Conservation (phyloP, 2,888 invertebrate species). For the Anticlea derivata region DNA sequence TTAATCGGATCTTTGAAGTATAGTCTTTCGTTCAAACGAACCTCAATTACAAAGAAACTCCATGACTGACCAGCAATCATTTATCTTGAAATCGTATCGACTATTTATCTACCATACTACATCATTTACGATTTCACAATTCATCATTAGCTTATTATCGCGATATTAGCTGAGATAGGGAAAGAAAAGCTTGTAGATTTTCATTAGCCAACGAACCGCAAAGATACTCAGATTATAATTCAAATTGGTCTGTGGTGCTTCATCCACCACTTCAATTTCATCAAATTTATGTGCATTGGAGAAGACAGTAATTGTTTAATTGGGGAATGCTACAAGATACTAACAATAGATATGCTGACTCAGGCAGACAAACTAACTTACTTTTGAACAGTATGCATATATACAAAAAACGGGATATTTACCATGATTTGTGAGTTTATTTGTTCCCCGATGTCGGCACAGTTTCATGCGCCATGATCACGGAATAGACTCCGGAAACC, state of each 20-base stretch:
- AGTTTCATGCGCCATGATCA: no score
- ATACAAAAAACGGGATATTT: no score
- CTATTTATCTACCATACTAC: slow-evolving; percentile 13
- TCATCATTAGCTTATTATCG: slow-evolving; percentile 19
- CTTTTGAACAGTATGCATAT: background rate
- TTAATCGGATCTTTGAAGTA: background rate
- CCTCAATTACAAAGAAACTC: slow-evolving; percentile 19
- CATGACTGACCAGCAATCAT: slow-evolving; percentile 10
- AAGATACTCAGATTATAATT: slow-evolving; percentile 1
- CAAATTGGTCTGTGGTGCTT: slow-evolving; percentile 13
- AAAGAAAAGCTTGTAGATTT: slow-evolving; percentile 16
- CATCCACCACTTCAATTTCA: slow-evolving; percentile 9
- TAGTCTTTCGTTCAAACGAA: background rate
- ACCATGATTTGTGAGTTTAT: no score
- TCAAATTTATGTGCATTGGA: slow-evolving; percentile 13
- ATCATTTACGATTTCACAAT: slow-evolving; percentile 25
- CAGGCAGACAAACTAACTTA: background rate
- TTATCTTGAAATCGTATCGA: slow-evolving; percentile 15
- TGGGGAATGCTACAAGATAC: background rate
- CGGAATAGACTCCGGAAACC: no score
- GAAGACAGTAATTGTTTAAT: slow-evolving; percentile 4
- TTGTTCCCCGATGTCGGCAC: no score
- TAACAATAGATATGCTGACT: background rate
- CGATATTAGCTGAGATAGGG: slow-evolving; percentile 5
- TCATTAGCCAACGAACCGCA: slow-evolving; percentile 4